Evolutionary conservation across 37 sponge, comb jelly and placozoan species (phyloP).

Genomic region (Diacarnus erythraeanus): DNA sequence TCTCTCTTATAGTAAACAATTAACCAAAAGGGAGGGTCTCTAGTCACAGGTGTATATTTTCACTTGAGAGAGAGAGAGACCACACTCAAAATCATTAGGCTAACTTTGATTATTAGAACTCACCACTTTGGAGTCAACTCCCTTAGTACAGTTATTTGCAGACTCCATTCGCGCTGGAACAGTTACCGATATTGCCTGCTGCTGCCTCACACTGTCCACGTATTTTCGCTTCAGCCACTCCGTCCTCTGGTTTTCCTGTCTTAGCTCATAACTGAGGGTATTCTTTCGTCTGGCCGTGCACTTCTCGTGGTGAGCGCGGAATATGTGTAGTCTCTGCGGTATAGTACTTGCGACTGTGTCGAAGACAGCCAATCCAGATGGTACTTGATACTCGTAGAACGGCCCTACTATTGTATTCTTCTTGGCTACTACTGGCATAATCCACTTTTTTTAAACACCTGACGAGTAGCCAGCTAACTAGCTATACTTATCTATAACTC

Average conservation of each 20-base stretch:
- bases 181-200: neutral
- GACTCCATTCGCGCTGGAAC: neutral
- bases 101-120: no score
- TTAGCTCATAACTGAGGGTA: constrained; percentile 29
- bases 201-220: constrained; percentile 47
- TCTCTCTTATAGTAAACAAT: no score
- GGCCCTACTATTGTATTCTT: neutral
- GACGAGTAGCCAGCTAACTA: no score
- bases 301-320: constrained; percentile 30
- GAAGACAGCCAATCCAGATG: neutral
- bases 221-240: constrained; percentile 47
- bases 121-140: no score
- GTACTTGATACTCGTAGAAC: neutral
- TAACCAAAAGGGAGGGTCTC: no score
- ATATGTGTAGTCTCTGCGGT: constrained; percentile 6
- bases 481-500: no score
- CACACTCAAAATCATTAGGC: no score
- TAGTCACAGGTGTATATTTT: no score
- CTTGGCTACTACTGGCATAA: constrained; percentile 27
- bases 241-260: constrained; percentile 27
- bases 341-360: constrained; percentile 19
- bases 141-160: no score
- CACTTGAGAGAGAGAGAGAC: no score
- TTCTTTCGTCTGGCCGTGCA: constrained; percentile 30
- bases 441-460: neutral